These are phyloP conservation scores for Champsocephalus gunnari DNA, from an alignment of 2,797 vertebrate genomes.

Conservation along the genomic window DNA sequence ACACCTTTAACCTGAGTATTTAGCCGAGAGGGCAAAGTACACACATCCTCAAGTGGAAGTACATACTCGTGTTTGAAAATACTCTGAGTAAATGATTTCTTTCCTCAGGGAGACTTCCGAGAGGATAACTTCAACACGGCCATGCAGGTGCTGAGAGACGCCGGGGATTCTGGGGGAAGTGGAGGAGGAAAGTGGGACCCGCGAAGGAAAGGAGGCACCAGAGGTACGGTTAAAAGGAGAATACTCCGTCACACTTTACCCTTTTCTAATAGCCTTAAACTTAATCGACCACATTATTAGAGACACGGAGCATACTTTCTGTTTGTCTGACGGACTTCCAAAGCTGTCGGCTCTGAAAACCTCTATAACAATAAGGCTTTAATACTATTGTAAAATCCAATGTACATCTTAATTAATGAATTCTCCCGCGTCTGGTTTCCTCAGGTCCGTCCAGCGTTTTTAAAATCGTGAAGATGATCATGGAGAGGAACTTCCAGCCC, in stretches of 20 bases:
- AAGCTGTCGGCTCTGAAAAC: too few relatives aligned
- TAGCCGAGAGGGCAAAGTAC: too few relatives aligned
- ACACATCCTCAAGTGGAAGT: too few relatives aligned
- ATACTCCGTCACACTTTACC: neutral
- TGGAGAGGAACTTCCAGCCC: constrained; percentile 99
- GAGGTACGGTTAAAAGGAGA: constrained; percentile 75
- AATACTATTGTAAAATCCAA: neutral
- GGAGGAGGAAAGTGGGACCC: constrained; percentile 91
- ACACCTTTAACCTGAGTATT: neutral
- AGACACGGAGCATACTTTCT: too few relatives aligned
- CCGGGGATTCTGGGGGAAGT: constrained; percentile 86
- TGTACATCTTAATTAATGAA: neutral
- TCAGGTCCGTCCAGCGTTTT: constrained; percentile 97
- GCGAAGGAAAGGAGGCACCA: constrained; percentile 95
- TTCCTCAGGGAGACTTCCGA: constrained; percentile 93
- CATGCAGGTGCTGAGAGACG: constrained; percentile 97
- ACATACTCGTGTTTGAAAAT: too few relatives aligned
- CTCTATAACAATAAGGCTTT: too few relatives aligned
- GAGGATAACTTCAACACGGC: constrained; percentile 99
- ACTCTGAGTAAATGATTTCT: too few relatives aligned
- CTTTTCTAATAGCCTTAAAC: too few relatives aligned
- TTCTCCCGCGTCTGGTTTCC: neutral
- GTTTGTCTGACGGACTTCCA: too few relatives aligned
- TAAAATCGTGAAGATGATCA: constrained; percentile 99
- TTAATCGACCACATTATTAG: too few relatives aligned